Evolutionary conservation across 2,888 invertebrate genomes (phyloP), one percentile per base, ranked within the genome.

Genomic region (Ormyrus pomaceus): DNA sequence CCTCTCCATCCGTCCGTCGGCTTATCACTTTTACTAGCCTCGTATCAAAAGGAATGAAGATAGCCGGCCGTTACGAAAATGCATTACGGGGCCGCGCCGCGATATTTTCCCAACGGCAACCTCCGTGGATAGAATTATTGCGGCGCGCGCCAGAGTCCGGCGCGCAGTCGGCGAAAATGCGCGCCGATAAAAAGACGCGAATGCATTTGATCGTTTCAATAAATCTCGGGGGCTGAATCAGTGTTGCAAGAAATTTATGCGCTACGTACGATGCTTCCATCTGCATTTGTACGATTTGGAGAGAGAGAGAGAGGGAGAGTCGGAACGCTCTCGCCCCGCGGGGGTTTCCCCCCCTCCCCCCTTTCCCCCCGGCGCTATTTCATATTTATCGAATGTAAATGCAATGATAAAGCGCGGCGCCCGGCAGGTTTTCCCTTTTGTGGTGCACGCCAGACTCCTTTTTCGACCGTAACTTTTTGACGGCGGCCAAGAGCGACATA

Each of bases 351-450:
- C 45, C 51, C 61, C 50, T 53, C n/a, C 13, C 56, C 46, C 61
- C 45, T 46, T 53, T 45, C 51, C n/a, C 13, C 34, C 45, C 58
- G 11, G 6, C 46, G 50, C 80, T 80, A 77, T 77, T 80, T 80
- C 80, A 77, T 77, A 80, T 77, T 80, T 80, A 77, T 77, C 77
- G 77, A 80, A 77, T 80, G 80, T 77, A 80, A 80, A 80, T 80
- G 65, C 72, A 72, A 73, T 77, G 80, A 80, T 76, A 77, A 77
- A 80, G 58, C 73, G 77, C 53, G 34, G 34, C 34, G 34, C 34
- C 34, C 62, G 13, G 66, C 56, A 55, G 45, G 11, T 19, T 69
- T 74, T 64, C 56, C 69, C 50, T 73, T 70, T 64, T 46, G n/a
- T 55, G 55, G 19, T 55, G 53, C 10, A 45, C 2, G 51, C 34